Base-by-base conservation (phyloP, 2,113 vertebrate genomes). In the Excalfactoria chinensis region DNA sequence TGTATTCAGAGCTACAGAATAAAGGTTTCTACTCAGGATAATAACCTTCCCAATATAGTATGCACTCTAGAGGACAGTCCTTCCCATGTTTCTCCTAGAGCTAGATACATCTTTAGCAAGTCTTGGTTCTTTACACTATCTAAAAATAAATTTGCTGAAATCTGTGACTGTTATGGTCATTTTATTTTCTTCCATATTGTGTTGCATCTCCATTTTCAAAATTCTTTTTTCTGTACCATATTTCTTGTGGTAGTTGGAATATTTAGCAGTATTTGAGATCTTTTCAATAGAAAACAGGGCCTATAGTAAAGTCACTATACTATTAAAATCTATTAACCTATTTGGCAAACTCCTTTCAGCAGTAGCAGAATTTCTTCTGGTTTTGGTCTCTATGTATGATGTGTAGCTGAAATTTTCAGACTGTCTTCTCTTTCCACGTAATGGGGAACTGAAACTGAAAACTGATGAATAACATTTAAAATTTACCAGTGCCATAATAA, bases 201-300 rank as follows among this genome's bases (percentile, higher is more conserved):
- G 46, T 68, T 73, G 37, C 69, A 35, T 76, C 55, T 85, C 26
- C 62, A 41, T 93, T 85, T 93, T 97, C 95, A 71, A 96, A 94
- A 73, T 93, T 96, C 48, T 77, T 91, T 90, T 90, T 86, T 84
- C 78, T 93, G 28, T 79, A 75, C 44, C 64, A n/a, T 91, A 48
- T 92, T 90, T 87, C 59, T 75, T 95, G 32, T 91, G 93, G 68
- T 92, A 86, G 80, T 80, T 93, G 90, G 94, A 91, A 88, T 96
- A 95, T 96, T 95, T 96, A 95, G 94, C 95, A 97, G 89, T 97
- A 96, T 95, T 95, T 97, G 86, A 40, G 84, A 89, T 96, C 83
- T 96, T 96, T 91, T 91, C 89, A 93, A 32, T 81, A n/a, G n/a
- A n/a, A n/a, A n/a, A n/a, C n/a, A 88, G 93, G 25, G 80, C 86